Evolutionary conservation across 1,140 invertebrate genomes (phyloP), one percentile per base, ranked within the genome.

Genomic region (Cotesia chilonis): DNA sequence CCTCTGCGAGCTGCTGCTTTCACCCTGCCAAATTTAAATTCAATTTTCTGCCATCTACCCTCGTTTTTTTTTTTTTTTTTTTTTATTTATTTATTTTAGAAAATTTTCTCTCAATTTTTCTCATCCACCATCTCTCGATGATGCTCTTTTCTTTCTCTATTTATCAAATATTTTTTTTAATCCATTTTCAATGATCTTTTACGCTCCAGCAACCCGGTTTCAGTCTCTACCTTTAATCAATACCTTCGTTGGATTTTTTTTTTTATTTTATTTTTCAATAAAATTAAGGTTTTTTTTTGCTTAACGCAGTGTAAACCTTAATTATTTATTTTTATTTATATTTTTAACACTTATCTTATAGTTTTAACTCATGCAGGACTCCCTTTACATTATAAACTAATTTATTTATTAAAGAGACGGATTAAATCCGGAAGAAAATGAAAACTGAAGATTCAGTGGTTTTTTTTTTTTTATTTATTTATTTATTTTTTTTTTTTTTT

Each of bases 21-120:
- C 81, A 74, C 82, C 82, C 84, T 86, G 84, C 82, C 81, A 85
- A 86, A 85, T 83, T 54, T 80, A 86, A 86, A 85, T 80, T 84
- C 78, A 85, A 79, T 83, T 86, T 82, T 82, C 80, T 82, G 41
- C 80, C 79, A 79, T 80, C 76, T 68, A 77, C 78, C 67, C 76
- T 72, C 71, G 75, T 78, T 76, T 72, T 72, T 59, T 75, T 71
- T 60, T 72, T 75, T 47, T 79, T 73, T 76, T 75, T 73, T 14
- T 72, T 10, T 74, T 38, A 41, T 72, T 47, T 70, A 47, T 71
- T n/a, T 72, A 71, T 70, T 60, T 51, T 14, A 35, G 4, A 9
- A 6, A 61, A 59, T 10, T 74, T 37, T 71, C 63, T 72, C 51
- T 74, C 57, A 72, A 35, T 75, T 55, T 71, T 47, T 6, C 12